Conservation (phyloP, 30 jellyfish, hydroid and myxozoan genomes). For the Phacellophora camtschatica region DNA sequence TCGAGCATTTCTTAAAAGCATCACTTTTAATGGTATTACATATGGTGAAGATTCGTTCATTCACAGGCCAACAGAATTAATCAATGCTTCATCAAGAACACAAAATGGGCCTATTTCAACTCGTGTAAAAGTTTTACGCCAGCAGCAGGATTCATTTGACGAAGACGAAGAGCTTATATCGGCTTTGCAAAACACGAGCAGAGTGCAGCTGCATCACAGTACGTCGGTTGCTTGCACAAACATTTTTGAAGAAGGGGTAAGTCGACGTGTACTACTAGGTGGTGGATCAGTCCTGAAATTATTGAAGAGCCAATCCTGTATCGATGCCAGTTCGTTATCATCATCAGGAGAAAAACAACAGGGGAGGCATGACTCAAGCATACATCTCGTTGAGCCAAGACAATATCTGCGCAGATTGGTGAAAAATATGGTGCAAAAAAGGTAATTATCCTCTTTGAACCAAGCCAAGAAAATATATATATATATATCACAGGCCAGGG, state of each 20-base stretch:
- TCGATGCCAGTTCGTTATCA: neutral
- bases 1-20: slow-evolving; percentile 42
- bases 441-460: too few species aligned
- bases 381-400: neutral
- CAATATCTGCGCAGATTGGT: neutral
- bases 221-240: slow-evolving; percentile 47
- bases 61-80: neutral
- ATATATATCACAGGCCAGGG: too few species aligned
- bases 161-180: slow-evolving; percentile 36
- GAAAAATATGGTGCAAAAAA: neutral
- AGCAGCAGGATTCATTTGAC: neutral
- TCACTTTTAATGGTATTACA: slow-evolving; percentile 16
- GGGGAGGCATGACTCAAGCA: neutral
- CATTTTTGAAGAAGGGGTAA: neutral
- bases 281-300: neutral
- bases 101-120: neutral
- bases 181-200: slow-evolving; percentile 18
- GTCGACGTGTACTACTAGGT: neutral
- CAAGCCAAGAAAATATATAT: too few species aligned
- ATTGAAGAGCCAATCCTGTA: slow-evolving; percentile 33
- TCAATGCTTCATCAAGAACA: neutral
- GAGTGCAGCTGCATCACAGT: slow-evolving; percentile 44
- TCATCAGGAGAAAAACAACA: slow-evolving; percentile 2
- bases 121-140: neutral
- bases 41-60: neutral